These are phyloP conservation scores for Pseudococcus viburni DNA, from an alignment of 2,888 invertebrate species.

Conservation along the genomic window DNA sequence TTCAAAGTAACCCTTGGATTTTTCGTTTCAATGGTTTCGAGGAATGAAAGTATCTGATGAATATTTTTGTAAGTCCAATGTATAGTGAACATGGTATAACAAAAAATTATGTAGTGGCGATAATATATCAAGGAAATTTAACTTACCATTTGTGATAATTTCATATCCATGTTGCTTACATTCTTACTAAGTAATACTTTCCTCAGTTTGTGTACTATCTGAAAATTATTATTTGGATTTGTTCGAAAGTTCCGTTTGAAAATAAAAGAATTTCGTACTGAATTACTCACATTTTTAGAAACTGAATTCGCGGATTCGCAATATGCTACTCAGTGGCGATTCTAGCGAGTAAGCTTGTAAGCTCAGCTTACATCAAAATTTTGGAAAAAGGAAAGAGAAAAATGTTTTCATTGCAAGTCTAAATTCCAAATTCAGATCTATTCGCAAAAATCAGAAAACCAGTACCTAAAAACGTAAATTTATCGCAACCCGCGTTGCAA, in stretches of 20 bases:
- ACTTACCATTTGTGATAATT: constrained; percentile 30
- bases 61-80: neutral
- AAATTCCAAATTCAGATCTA: too few species aligned
- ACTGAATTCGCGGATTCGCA: constrained; percentile 44
- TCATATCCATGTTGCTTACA: neutral
- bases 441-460: too few species aligned
- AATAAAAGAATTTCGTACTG: too few species aligned
- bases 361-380: too few species aligned
- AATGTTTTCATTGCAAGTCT: too few species aligned
- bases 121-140: too few species aligned
- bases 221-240: neutral
- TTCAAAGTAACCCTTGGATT: neutral
- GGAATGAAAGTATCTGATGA: neutral
- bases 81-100: too few species aligned
- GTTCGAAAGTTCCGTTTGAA: too few species aligned
- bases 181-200: neutral
- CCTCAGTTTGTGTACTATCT: neutral
- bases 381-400: too few species aligned
- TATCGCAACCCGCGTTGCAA: too few species aligned
- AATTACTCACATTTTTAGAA: neutral
- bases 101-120: neutral
- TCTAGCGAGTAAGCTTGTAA: too few species aligned
- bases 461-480: too few species aligned
- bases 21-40: constrained; percentile 13
- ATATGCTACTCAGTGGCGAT: neutral